Evolutionary conservation across 1,140 invertebrate genomes (phyloP).

Genomic region (Euglossa dilemma): DNA sequence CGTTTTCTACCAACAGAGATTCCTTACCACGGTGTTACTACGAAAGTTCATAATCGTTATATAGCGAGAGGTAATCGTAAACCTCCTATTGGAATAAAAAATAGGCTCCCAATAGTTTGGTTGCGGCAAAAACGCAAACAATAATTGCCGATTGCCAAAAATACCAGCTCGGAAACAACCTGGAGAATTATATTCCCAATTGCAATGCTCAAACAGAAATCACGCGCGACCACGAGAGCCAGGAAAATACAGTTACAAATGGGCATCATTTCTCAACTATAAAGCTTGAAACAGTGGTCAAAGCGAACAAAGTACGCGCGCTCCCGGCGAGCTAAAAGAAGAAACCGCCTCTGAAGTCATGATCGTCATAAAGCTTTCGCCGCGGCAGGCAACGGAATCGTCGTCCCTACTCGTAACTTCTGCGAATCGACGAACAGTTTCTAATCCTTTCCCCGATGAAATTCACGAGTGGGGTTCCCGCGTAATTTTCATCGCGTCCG

Average conservation of each 20-base stretch:
- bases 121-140: too few species aligned
- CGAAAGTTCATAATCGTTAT: background rate
- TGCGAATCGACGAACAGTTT: conserved; percentile 11
- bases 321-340: background rate
- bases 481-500: conserved; percentile 15
- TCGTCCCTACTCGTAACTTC: background rate
- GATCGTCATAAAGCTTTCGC: conserved; percentile 1
- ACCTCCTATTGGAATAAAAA: background rate
- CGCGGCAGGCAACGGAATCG: background rate
- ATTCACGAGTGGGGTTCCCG: background rate
- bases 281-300: background rate
- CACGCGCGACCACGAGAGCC: background rate
- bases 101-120: too few species aligned
- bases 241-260: background rate
- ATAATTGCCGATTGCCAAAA: too few species aligned
- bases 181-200: too few species aligned
- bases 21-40: background rate
- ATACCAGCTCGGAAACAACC: too few species aligned
- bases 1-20: background rate
- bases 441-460: background rate
- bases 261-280: background rate
- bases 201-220: too few species aligned
- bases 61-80: too few species aligned
- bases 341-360: background rate
- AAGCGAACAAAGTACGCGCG: background rate